Base-by-base conservation (phyloP, 2,113 vertebrate genomes). In the Tenebrosternarchus preto region DNA sequence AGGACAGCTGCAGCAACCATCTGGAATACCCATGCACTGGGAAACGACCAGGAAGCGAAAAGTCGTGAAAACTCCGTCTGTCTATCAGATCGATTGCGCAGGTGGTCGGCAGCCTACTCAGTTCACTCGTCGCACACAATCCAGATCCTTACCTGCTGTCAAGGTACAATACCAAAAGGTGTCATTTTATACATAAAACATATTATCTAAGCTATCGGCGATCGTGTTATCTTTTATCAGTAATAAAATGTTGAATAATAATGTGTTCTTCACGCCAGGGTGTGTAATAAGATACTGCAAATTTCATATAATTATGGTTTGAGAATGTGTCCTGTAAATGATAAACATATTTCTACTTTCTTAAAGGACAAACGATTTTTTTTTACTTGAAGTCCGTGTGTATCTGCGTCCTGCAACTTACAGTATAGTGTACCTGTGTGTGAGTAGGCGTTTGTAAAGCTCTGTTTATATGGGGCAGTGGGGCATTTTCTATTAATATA, bases 71-170 rank as follows among this genome's bases (percentile, higher is more conserved):
- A 84, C 60, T 83, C 71, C 57, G 16, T 1, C 20, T 22, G 11
- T 66, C 20, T 36, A 57, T 66, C 66, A 56, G 63, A 66, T 56
- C 78, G 61, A 81, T 67, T 57, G 53, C 66, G 78, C 82, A 73
- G 73, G 82, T 63, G 69, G 53, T 60, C 81, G 64, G 84, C 43
- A 66, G 63, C 64, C 46, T 9, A 33, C 63, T 66, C 73, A 61
- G 43, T 12, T 15, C 15, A 9, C 73, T 46, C 36, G 29, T 59
- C 56, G 1, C 60, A 53, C 73, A 25, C 71, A 82, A 68, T 72
- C 77, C 20, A 85, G 76, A 79, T 76, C 76, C 78, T 76, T 60
- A 86, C 78, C 80, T 84, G 85, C 57, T 39, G 15, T 71, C n/a
- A 73, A 80, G 81, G 78, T 82, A 80, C 82, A 64, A 24, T 39